These are phyloP conservation scores for Taenioides sp. DNA, from an alignment of 2,797 vertebrate genomes.

Conservation along the genomic window DNA sequence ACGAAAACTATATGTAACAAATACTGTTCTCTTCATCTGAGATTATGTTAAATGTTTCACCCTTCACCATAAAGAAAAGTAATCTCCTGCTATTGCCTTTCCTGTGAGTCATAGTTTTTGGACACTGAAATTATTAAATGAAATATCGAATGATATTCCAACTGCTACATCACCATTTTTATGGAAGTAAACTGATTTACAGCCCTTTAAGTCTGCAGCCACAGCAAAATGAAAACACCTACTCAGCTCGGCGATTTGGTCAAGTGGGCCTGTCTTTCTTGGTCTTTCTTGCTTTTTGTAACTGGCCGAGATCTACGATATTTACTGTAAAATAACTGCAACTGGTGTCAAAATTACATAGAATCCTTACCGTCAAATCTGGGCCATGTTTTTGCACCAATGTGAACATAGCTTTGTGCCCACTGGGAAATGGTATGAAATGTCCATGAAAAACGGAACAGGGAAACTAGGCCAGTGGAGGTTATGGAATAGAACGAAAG, in stretches of 20 bases:
- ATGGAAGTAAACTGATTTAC: background rate
- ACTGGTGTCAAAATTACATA: background rate
- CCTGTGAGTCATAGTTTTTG: background rate
- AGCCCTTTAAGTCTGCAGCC: slow-evolving; percentile 1
- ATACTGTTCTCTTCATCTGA: no score
- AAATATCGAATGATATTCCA: background rate
- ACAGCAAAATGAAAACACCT: slow-evolving; percentile 6
- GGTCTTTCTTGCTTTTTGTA: background rate
- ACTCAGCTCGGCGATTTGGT: background rate
- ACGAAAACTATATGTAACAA: no score
- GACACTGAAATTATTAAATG: background rate
- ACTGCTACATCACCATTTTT: background rate
- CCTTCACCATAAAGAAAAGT: background rate
- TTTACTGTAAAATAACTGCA: background rate
- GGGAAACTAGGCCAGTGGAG: slow-evolving; percentile 5
- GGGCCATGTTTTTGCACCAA: slow-evolving; percentile 7
- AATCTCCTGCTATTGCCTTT: background rate
- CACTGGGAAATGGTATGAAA: slow-evolving; percentile 7
- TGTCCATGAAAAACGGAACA: slow-evolving; percentile 12
- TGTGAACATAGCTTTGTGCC: slow-evolving; percentile 4
- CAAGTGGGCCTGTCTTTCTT: background rate
- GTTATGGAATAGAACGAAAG: background rate
- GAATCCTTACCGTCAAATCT: background rate
- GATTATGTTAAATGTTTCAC: no score
- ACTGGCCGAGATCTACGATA: background rate